Evolutionary conservation across 2,113 vertebrate genomes (phyloP), one percentile per base, ranked within the genome.

Genomic region (Bothrops jararaca): DNA sequence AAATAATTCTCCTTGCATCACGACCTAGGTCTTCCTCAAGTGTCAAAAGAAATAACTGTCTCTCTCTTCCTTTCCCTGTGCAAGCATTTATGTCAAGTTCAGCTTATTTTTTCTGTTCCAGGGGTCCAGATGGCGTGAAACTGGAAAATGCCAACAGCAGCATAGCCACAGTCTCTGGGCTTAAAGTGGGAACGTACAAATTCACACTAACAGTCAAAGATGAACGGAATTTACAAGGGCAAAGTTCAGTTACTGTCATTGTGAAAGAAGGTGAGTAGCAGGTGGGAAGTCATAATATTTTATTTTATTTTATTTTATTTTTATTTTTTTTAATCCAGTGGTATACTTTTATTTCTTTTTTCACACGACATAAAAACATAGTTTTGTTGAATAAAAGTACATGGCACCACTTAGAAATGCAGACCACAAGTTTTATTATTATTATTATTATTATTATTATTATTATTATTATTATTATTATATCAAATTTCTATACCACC

Each of bases 181-280:
- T 99, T 2, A 98, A 98, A 89, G 98, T 98, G n/a, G 99, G 99
- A 87, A 96, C 89, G 0, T 99, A 99, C 0, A 97, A 98, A 95
- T 99, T 99, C 95, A 99, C 98, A 52, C 97, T 99, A 97, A 99
- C 98, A 0, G 99, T 99, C 86, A 98, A 98, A 12, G 99, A 99
- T 58, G 99, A 99, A 94, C 97, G 98, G 96, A 98, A 97, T 91
- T 97, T 99, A 96, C 97, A 98, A 96, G 98, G 98, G 95, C 98
- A 97, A 26, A 98, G 98, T 96, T 98, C 97, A 0, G 99, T 99
- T 91, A 98, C 96, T 0, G 99, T 99, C 96, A 98, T 99, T 15
- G 99, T 99, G 94, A 98, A 98, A 95, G 99, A 99, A 98, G 99
- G 99, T 99, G 92, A 0, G 86, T 94, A 1, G 45, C 48, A 26